Evolutionary conservation across 2,888 invertebrate genomes (phyloP).

Genomic region (Synanthedon andrenaeformis): DNA sequence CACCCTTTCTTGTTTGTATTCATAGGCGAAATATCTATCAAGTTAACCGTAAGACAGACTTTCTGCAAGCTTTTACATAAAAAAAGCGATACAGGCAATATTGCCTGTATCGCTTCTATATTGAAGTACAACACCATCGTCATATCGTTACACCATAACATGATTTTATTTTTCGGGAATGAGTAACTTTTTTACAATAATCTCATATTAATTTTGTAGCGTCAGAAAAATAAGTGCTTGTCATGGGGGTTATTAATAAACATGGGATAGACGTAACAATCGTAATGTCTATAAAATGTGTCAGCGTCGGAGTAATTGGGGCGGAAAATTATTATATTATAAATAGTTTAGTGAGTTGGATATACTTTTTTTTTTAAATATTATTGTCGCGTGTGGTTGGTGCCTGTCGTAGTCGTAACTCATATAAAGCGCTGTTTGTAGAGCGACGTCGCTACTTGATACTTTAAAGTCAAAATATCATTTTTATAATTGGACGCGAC

Average conservation of each 20-base stretch:
- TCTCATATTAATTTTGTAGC: no score
- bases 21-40: no score
- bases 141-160: no score
- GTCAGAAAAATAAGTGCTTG: no score
- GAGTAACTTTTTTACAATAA: no score
- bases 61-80: no score
- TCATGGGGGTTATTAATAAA: conserved; percentile 33
- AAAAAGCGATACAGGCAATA: no score
- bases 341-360: conserved; percentile 59
- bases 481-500: conserved; percentile 2
- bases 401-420: conserved; percentile 53
- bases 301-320: conserved; percentile 63
- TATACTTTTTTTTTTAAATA: conserved; percentile 43
- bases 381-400: conserved; percentile 37
- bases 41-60: no score
- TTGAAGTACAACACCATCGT: no score
- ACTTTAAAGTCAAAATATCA: conserved; percentile 18
- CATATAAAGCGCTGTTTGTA: conserved; percentile 42
- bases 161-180: no score
- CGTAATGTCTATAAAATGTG: conserved; percentile 63
- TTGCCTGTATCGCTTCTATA: no score
- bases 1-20: no score
- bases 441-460: conserved; percentile 27
- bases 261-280: conserved; percentile 46
- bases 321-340: conserved; percentile 65